Conservation (phyloP, 2,888 invertebrate genomes). For the Troglohyphantes excavatus region DNA sequence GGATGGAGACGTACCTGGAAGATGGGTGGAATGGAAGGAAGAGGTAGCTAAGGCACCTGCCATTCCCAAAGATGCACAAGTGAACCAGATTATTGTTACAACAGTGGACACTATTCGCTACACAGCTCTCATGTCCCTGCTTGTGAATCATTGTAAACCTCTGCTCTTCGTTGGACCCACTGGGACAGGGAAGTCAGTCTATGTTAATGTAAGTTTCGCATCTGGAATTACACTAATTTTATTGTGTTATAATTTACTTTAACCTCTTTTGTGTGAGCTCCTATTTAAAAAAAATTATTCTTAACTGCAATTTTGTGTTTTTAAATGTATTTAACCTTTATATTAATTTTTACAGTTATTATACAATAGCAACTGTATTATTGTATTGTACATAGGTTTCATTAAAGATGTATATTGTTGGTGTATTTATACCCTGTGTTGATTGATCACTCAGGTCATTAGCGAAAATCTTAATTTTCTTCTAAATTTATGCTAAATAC, state of each 20-base stretch:
- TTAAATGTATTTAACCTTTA: not conserved
- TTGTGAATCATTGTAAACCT: constrained; percentile 91
- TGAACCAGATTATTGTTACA: constrained; percentile 96
- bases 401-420: no score
- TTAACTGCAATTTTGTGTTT: not conserved
- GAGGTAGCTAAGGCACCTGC: constrained; percentile 89
- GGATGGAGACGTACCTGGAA: constrained; percentile 85
- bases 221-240: no score
- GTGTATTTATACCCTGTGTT: no score
- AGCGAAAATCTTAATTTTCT: no score
- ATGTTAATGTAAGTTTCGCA: constrained; percentile 82
- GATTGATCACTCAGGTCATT: no score
- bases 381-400: no score
- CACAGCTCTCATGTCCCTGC: constrained; percentile 89
- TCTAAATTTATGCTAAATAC: no score
- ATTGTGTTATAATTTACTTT: not conserved
- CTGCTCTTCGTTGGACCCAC: constrained; percentile 89
- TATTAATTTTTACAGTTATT: no score
- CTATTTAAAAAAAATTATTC: not conserved
- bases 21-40: constrained; percentile 97
- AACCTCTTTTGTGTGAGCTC: not conserved
- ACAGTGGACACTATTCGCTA: constrained; percentile 95
- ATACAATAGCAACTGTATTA: no score
- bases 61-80: constrained; percentile 93
- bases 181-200: constrained; percentile 84